These are phyloP conservation scores for Hemitrygon akajei DNA, from an alignment of 2,797 vertebrate species.

Conservation along the genomic window DNA sequence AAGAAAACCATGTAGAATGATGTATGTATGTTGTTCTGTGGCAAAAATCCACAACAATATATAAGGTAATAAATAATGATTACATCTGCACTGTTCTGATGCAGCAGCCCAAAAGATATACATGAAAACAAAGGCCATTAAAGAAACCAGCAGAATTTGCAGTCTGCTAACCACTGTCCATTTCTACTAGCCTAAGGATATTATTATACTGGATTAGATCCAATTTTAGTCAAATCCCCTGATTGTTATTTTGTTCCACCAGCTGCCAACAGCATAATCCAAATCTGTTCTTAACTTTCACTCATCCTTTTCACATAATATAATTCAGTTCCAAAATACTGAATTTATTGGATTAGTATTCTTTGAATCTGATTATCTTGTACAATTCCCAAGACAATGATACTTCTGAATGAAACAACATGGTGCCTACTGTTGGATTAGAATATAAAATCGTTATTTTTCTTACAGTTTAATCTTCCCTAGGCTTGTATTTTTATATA, in stretches of 20 bases:
- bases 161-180: not conserved
- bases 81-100: not conserved
- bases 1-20: conserved; percentile 25
- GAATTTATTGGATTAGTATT: not conserved
- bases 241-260: conserved; percentile 4
- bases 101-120: not conserved
- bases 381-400: not conserved
- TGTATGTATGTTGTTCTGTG: not conserved
- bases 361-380: not conserved
- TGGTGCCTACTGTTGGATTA: not conserved
- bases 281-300: conserved; percentile 27
- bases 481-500: too few species aligned
- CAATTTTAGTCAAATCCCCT: not conserved
- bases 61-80: conserved; percentile 21
- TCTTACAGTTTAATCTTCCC: too few species aligned
- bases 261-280: conserved; percentile 19
- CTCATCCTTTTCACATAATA: not conserved
- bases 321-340: not conserved
- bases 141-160: not conserved
- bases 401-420: not conserved
- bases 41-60: conserved; percentile 11
- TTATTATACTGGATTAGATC: conserved; percentile 20
- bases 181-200: conserved; percentile 14
- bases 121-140: not conserved
- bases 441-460: too few species aligned